Evolutionary conservation across 1,140 invertebrate species (phyloP), one percentile per base, ranked within the genome.

Genomic region (Aphelenchoides avenae): DNA sequence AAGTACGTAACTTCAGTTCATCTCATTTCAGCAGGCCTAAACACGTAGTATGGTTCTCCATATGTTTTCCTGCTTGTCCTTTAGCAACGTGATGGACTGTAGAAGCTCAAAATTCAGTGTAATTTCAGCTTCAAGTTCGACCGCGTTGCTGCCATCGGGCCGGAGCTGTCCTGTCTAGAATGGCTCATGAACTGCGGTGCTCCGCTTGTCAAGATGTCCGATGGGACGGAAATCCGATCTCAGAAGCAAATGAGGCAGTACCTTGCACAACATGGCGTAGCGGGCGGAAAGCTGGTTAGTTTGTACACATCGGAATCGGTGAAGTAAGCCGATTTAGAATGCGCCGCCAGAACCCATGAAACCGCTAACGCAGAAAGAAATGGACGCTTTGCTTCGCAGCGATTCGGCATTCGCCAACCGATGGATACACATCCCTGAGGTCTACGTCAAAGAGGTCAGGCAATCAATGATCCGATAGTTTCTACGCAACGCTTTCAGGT

Each of bases 161-260:
- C 68, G 1, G 68, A 71, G 54, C 47, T 71, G 2, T 64, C 68
- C 1, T 71, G 69, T 52, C 48, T 72, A 1, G 68, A 71, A 52
- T 71, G 68, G 68, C 44, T 71, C 4, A 71, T 71, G 68, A 60
- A 70, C 31, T 69, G 68, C 44, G 68, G 68, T 20, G 41, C 68
- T 9, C 64, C 69, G 5, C 33, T 31, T 18, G 69, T 71, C 15
- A 26, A 41, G 29, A 68, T 71, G 61, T 47, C 55, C 18, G 69
- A 72, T 54, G 69, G 65, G n/a, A 44, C 40, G 20, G 34, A 26
- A 39, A 71, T 70, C 20, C 57, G 52, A 11, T 34, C 41, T 26
- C 56, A 52, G 22, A 18, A 40, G 18, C 31, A 70, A 47, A 70
- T 70, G 68, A 44, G 42, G 3, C 58, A 61, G 30, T 70, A 57